These are phyloP conservation scores for Ochotona curzoniae DNA, from an alignment of 2,113 vertebrate species.

Conservation along the genomic window DNA sequence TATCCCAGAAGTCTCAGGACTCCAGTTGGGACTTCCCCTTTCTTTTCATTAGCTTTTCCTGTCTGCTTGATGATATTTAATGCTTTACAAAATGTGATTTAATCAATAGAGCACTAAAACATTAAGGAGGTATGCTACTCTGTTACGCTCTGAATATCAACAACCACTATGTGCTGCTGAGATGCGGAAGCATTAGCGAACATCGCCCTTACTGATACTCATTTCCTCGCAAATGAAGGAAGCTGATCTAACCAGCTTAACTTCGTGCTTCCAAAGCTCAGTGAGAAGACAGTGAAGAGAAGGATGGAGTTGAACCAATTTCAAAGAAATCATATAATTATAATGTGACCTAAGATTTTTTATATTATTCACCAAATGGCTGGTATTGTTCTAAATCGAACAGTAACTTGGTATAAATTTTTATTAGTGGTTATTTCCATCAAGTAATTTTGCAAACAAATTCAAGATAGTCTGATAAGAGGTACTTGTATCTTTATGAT, in stretches of 20 bases:
- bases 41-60: background rate
- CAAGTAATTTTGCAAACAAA: conserved; percentile 33
- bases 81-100: conserved; percentile 3
- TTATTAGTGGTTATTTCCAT: conserved; percentile 23
- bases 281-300: background rate
- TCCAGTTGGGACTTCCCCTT: background rate
- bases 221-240: conserved; percentile 37
- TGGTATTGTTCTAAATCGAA: conserved; percentile 33
- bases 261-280: background rate
- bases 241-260: background rate
- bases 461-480: background rate
- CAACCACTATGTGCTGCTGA: background rate
- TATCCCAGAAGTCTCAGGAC: too few species aligned
- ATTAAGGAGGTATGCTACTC: background rate
- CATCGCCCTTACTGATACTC: background rate
- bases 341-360: background rate
- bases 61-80: conserved; percentile 5
- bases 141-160: conserved; percentile 24
- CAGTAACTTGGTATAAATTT: conserved; percentile 16
- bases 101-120: conserved; percentile 26
- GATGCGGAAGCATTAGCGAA: conserved; percentile 36
- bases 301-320: background rate
- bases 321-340: background rate
- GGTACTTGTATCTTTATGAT: background rate
- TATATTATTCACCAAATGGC: background rate